Evolutionary conservation across 1,140 invertebrate genomes (phyloP), one percentile per base, ranked within the genome.

Genomic region (Mylabris phalerata): DNA sequence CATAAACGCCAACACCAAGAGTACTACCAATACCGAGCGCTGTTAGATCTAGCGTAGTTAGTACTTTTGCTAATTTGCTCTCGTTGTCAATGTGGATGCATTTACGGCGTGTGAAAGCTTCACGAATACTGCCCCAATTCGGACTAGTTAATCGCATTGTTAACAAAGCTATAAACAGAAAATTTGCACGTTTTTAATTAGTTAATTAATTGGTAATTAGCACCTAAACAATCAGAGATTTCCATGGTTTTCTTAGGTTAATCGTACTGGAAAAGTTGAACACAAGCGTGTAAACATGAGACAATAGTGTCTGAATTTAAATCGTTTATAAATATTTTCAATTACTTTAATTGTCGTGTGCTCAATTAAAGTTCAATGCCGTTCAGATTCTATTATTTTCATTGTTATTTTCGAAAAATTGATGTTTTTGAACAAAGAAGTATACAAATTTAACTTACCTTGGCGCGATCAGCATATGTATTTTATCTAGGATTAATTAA

Each of bases 21-120:
- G 85, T 87, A 61, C 81, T 82, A 0, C 85, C 85, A 51, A 87
- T 67, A 11, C 75, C 74, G 6, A 74, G 59, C 9, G 69, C 70
- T 6, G 71, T 90, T 4, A 93, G 77, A 73, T 93, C 90, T 25
- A 89, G 72, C 0, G 87, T 84, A 0, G 81, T 83, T 3, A 94
- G 77, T 32, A 88, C 87, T 71, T 85, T 77, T 0, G 83, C 79
- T 2, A 91, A 72, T 50, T 82, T 75, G 2, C 82, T 79, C 11
- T 75, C 77, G 26, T 79, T 72, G 0, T 78, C 76, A 25, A 80
- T 55, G 77, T 59, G 51, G 3, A 69, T 55, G 7, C 55, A 41
- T 59, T 73, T 73, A 50, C 68, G 72, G 27, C 72, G 58, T 40
- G 57, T 66, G 7, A 73, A 48, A 9, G 65, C 57, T 9, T 50